A percentile compares a stretch with the other conserved stretches of the same genome.
phyloP scores from a whole-genome alignment of 2,113 vertebrate genomes.

The Rhinolophus ferrumequinum region DNA sequence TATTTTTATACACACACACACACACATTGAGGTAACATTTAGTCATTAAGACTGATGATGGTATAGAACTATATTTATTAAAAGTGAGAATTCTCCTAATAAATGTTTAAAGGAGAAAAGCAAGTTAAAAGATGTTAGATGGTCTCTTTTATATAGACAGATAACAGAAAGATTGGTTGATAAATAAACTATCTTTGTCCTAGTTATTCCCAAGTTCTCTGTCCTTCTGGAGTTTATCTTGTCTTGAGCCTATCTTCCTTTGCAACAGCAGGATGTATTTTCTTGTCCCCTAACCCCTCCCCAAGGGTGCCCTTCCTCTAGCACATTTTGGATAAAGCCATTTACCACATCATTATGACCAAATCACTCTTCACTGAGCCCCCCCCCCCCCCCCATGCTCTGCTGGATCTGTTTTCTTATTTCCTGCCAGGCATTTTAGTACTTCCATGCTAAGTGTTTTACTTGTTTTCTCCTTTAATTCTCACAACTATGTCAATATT shows the following conservation, averaged over 20 bases:
- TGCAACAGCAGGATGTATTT: neutral
- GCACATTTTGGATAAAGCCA: neutral
- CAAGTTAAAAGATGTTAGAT: neutral
- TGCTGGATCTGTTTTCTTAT: neutral
- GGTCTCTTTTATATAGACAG: neutral
- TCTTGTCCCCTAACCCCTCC: neutral
- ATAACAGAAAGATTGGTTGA: neutral
- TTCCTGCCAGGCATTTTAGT: neutral
- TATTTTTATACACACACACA: too few relatives aligned
- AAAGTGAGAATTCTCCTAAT: neutral
- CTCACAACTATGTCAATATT: neutral
- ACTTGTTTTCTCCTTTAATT: neutral
- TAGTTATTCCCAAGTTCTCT: neutral
- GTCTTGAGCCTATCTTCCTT: neutral
- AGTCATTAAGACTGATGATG: neutral
- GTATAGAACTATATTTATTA: neutral
- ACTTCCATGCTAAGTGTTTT: neutral
- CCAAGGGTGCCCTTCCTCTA: neutral
- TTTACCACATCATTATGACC: neutral
- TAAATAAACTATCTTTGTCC: neutral
- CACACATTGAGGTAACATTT: neutral
- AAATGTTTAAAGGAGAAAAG: neutral
- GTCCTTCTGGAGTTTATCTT: neutral
- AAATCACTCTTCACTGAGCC: neutral
- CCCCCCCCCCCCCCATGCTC: neutral